These are phyloP conservation scores for Ciconia nigra DNA, from an alignment of 2,797 vertebrate genomes.

Conservation along the genomic window DNA sequence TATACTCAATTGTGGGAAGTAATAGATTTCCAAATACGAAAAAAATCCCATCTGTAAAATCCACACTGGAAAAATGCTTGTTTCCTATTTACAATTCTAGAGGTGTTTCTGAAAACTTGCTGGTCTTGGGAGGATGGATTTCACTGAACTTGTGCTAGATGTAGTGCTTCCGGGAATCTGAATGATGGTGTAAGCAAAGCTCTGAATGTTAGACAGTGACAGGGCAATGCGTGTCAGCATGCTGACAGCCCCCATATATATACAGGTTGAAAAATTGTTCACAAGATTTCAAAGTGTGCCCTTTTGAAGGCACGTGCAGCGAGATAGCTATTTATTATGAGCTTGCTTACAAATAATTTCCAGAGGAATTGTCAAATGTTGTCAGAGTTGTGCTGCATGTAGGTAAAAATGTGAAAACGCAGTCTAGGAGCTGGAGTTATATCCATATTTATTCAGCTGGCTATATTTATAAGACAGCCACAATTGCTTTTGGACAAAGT, in stretches of 20 bases:
- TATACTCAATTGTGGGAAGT: background rate
- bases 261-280: background rate
- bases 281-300: background rate
- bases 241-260: background rate
- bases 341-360: constrained; percentile 12
- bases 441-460: background rate
- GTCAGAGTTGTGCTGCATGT: constrained; percentile 25
- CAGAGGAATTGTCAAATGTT: constrained; percentile 12
- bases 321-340: background rate
- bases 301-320: background rate
- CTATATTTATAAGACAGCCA: background rate
- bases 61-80: background rate
- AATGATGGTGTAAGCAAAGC: background rate
- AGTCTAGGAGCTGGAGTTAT: background rate
- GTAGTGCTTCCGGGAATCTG: constrained; percentile 9
- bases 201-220: background rate
- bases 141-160: constrained; percentile 13
- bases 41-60: background rate
- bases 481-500: constrained; percentile 9
- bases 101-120: constrained; percentile 1
- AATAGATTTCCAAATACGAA: background rate
- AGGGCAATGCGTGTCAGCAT: background rate
- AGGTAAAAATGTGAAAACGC: background rate
- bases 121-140: background rate
- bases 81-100: background rate